phyloP scores from a whole-genome alignment of 2,888 invertebrate species.

The Cyclophora albipunctata region DNA sequence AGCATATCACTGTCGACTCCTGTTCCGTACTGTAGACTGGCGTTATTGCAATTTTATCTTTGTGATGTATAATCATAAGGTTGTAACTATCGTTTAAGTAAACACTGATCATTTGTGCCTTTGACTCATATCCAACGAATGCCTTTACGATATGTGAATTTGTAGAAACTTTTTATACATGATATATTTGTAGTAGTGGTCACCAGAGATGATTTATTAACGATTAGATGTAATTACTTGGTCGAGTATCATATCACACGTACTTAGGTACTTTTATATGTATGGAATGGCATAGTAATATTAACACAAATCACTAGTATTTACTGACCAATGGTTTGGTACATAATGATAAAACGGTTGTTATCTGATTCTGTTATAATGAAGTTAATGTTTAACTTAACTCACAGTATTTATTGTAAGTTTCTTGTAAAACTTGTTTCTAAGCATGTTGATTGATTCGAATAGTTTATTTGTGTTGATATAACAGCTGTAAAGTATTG shows the following conservation, averaged over 20 bases:
- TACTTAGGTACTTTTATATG: background rate
- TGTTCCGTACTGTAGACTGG: constrained; percentile 21
- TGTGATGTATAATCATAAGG: constrained; percentile 33
- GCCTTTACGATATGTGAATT: constrained; percentile 60
- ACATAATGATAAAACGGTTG: too few species aligned
- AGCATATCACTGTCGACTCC: constrained; percentile 10
- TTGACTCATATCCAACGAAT: constrained; percentile 69
- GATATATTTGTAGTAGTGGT: constrained; percentile 39
- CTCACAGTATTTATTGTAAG: constrained; percentile 22
- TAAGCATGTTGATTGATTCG: constrained; percentile 65
- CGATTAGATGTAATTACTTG: constrained; percentile 19
- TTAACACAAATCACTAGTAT: too few species aligned
- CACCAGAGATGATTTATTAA: constrained; percentile 42
- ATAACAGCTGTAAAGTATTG: constrained; percentile 16
- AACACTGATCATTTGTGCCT: constrained; percentile 57
- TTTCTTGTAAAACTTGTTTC: constrained; percentile 33
- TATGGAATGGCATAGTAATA: too few species aligned
- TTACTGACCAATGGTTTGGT: too few species aligned
- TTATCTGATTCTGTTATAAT: constrained; percentile 3
- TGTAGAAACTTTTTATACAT: constrained; percentile 62
- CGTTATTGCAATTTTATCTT: constrained; percentile 36
- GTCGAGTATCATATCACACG: background rate
- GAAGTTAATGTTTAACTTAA: constrained; percentile 19
- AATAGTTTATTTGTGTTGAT: constrained; percentile 71
- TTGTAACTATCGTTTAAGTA: constrained; percentile 39